Base-by-base conservation (phyloP, 2,888 invertebrate species). In the Phragmatobia fuliginosa region DNA sequence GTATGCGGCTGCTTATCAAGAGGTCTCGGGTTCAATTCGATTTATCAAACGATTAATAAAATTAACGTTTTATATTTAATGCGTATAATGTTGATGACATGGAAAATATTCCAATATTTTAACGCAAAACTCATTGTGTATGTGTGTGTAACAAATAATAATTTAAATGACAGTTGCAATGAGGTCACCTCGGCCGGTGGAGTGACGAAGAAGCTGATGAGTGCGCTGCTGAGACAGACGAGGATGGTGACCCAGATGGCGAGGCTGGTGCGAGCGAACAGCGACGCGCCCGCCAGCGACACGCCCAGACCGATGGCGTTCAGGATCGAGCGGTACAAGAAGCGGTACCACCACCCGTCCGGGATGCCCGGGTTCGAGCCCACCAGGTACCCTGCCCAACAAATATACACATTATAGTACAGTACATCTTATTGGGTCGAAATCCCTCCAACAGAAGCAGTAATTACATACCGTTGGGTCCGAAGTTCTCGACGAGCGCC, bases 221-320 rank as follows among this genome's bases (percentile, higher is more conserved):
- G 95, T 0, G 98, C 98, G 66, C 98, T 97, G 56, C 96, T 92
- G 28, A 98, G 94, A 76, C 98, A 98, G 41, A 97, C 94, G 36
- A 97, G 96, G 79, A 98, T 98, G 56, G 97, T 96, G 49, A 97
- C 96, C 88, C 98, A 96, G 80, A 99, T 98, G 67, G 98, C 97
- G 16, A 99, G 97, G 76, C 98, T 98, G 62, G 99, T 99, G 90
- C 98, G 97, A 0, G 98, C 99, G 95, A 99, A 99, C 95, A 99
- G 97, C 0, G 97, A 96, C 0, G 99, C 99, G 14, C 99, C 99
- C 68, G 99, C 97, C 16, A 99, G 92, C 68, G 99, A 99, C 28
- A 99, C 97, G 14, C 97, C 85, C 73, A 99, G 95, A 84, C 99
- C 99, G 18, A 97, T 88, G 0, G 97, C 95, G 88, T 99, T 98